phyloP scores from a whole-genome alignment of 2,888 invertebrate species.

The Zaprionus bogoriensis region DNA sequence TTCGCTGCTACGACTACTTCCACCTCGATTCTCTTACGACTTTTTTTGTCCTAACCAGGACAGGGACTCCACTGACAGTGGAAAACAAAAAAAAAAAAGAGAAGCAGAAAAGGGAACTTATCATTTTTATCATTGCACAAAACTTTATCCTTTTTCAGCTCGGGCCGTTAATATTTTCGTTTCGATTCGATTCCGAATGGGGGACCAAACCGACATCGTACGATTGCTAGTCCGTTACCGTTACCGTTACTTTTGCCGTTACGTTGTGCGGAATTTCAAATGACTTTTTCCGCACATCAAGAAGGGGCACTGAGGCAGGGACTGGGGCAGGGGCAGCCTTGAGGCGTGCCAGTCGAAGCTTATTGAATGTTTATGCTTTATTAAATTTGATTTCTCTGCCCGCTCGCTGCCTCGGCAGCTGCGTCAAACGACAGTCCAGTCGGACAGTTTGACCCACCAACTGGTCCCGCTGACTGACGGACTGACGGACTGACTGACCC shows the following conservation, averaged over 20 bases:
- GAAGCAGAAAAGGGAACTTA: slow-evolving; percentile 56
- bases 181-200: slow-evolving; percentile 63
- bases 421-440: slow-evolving; percentile 18
- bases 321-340: neutral
- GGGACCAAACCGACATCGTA: slow-evolving; percentile 57
- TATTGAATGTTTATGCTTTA: slow-evolving; percentile 83
- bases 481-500: slow-evolving; percentile 15
- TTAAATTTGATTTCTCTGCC: slow-evolving; percentile 81
- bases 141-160: slow-evolving; percentile 74
- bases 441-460: neutral
- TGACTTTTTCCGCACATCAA: slow-evolving; percentile 53
- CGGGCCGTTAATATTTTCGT: slow-evolving; percentile 76
- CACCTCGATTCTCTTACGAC: slow-evolving; percentile 7
- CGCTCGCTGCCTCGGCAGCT: slow-evolving; percentile 32
- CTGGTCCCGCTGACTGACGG: slow-evolving; percentile 22
- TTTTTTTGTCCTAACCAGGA: slow-evolving; percentile 13
- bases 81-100: slow-evolving; percentile 1
- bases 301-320: neutral
- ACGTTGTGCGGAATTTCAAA: slow-evolving; percentile 75
- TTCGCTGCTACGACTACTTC: too few relatives aligned
- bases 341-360: slow-evolving; percentile 59
- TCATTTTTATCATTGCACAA: slow-evolving; percentile 77
- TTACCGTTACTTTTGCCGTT: slow-evolving; percentile 29
- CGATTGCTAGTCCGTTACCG: slow-evolving; percentile 31
- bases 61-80: neutral